Percentiles rank a stretch among this genome's conserved stretches.
Evolutionary conservation across 2,113 vertebrate genomes (phyloP).

Genomic region (Rhinopomastus cyanomelas): DNA sequence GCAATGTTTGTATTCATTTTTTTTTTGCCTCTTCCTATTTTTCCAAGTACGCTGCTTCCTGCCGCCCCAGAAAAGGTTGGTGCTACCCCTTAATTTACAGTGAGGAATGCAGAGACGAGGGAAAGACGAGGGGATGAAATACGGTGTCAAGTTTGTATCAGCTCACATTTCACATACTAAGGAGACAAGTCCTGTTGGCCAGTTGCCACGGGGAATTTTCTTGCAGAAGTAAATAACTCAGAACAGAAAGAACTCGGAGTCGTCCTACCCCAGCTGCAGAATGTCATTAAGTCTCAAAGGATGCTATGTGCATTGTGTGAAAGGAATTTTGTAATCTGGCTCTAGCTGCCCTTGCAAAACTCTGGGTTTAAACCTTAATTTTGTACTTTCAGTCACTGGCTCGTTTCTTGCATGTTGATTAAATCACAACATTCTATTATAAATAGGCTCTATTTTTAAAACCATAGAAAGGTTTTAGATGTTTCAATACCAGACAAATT

Average conservation of each 20-base stretch:
- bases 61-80: constrained; percentile 27
- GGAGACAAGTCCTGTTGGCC: constrained; percentile 57
- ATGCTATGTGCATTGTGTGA: constrained; percentile 68
- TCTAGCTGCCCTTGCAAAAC: constrained; percentile 66
- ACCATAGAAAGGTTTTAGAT: not conserved
- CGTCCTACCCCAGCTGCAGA: constrained; percentile 68
- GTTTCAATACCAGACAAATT: not conserved
- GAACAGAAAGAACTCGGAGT: constrained; percentile 66
- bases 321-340: constrained; percentile 69
- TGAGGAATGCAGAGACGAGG: constrained; percentile 67
- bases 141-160: constrained; percentile 52
- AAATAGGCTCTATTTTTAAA: constrained; percentile 51
- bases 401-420: constrained; percentile 37
- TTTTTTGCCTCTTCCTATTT: not conserved
- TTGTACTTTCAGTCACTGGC: constrained; percentile 26
- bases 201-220: constrained; percentile 69
- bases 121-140: constrained; percentile 40
- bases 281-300: constrained; percentile 75
- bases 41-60: constrained; percentile 51
- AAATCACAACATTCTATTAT: not conserved
- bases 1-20: constrained; percentile 10
- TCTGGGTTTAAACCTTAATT: constrained; percentile 55
- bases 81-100: constrained; percentile 64
- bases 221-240: constrained; percentile 65
- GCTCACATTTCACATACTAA: constrained; percentile 59